Evolutionary conservation across 2,113 vertebrate species (phyloP), one percentile per base, ranked within the genome.

Genomic region (Planiliza haematocheilus): DNA sequence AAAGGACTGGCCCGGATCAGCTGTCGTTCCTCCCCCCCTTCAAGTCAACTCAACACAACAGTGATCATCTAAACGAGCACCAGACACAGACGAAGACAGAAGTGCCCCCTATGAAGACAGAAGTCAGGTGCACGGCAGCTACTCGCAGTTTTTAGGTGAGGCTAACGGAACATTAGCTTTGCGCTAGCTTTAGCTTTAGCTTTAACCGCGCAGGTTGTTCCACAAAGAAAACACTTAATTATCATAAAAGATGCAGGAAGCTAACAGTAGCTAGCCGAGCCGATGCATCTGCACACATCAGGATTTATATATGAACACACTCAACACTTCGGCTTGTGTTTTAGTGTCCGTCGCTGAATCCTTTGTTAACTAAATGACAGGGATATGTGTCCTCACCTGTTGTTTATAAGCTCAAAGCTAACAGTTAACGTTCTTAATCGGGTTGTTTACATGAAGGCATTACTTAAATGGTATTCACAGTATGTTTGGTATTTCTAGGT

Each of bases 1-100:
- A 93, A 69, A 82, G 49, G 71, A 70, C 39, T 2, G 24, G 2
- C 78, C 72, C 45, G 68, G 59, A 82, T 91, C 90, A 88, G 88
- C 88, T 38, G 53, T 64, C 24, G 14, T 56, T 68, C 73, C 34
- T 21, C 38, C 42, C 10, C 24, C 58, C 64, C 79, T 30, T 30
- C 24, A 30, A 30, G 76, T 77, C 75, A 56, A 37, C 49, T 41
- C 56, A 76, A 50, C 63, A 56, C 63, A 49, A 8, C 30, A 30
- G 24, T 30, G 53, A 50, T n/a, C 42, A 36, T 7, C 4, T 17
- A 6, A 6, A 11, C 10, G 0, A 48, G 52, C 20, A 17, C 18
- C 9, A n/a, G 30, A 8, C 14, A 36, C 21, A 58, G 24, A 18
- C 4, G 63, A 42, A 10, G 46, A 49, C 38, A 43, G 17, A 53